Conservation (phyloP, 64 coral and sea anemone genomes). For the Pocillopora verrucosa region DNA sequence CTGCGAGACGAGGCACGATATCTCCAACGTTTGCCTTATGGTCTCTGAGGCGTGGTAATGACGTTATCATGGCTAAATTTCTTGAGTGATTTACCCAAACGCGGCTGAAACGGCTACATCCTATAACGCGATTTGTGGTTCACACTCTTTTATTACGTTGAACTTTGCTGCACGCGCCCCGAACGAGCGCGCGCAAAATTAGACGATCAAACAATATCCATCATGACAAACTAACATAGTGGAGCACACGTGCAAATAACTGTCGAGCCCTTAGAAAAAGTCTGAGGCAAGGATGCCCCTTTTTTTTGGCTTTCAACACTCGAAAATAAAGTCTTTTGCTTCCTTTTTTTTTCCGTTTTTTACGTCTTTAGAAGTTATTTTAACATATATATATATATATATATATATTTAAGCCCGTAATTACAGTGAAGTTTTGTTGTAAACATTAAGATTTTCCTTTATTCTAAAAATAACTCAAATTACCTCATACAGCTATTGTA, state of each 20-base stretch:
- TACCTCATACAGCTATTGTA: not conserved
- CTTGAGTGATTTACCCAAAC: not conserved
- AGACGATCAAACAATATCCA: not conserved
- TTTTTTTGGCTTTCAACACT: no score
- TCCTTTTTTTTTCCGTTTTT: no score
- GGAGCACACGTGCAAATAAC: no score
- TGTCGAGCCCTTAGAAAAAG: no score
- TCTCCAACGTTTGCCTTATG: not conserved
- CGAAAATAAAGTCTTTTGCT: no score
- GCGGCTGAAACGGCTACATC: not conserved
- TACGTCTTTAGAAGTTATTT: no score
- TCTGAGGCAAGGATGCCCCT: no score
- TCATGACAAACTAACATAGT: no score
- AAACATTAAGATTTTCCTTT: not conserved
- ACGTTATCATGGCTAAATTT: slow-evolving; percentile 14
- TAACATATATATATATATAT: no score
- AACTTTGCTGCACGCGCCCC: not conserved
- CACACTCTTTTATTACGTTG: slow-evolving; percentile 1
- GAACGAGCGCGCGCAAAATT: not conserved
- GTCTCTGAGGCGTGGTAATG: not conserved
- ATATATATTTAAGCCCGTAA: no score
- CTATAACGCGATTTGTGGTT: not conserved
- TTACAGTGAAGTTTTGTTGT: no score
- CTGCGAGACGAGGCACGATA: not conserved
- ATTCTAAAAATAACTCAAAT: not conserved